Evolutionary conservation across 1,140 invertebrate genomes (phyloP).

Genomic region (Gryllus bimaculatus): DNA sequence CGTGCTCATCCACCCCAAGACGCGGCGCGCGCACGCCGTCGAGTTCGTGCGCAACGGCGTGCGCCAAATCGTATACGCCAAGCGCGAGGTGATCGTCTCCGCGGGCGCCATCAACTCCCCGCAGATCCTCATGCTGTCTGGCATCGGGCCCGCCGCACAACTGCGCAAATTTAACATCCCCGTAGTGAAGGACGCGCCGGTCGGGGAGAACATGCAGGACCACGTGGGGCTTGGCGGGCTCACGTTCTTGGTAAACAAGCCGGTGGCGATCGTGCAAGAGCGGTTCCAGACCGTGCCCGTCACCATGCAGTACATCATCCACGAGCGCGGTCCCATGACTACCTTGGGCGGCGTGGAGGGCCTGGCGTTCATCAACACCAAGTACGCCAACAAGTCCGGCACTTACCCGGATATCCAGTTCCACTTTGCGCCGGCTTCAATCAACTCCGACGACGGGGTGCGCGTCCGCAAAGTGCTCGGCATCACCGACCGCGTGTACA

Average conservation of each 20-base stretch:
- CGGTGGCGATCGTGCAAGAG: conserved; percentile 65
- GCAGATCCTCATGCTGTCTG: conserved; percentile 78
- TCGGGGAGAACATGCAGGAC: conserved; percentile 45
- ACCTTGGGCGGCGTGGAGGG: conserved; percentile 76
- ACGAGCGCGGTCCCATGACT: conserved; percentile 72
- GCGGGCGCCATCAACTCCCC: conserved; percentile 60
- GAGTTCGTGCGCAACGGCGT: conserved; percentile 62
- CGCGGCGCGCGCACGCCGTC: conserved; percentile 61
- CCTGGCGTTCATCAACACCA: conserved; percentile 73
- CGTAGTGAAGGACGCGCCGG: conserved; percentile 61
- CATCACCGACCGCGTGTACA: conserved; percentile 68
- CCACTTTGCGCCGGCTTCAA: conserved; percentile 76
- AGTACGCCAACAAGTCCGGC: conserved; percentile 59
- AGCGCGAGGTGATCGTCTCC: conserved; percentile 51
- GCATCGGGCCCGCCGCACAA: conserved; percentile 70
- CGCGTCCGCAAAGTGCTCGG: conserved; percentile 69
- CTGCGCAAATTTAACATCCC: conserved; percentile 57
- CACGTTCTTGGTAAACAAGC: conserved; percentile 64
- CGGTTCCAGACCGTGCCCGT: conserved; percentile 60
- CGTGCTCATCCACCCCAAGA: conserved; percentile 58
- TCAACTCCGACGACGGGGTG: conserved; percentile 63
- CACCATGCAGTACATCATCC: conserved; percentile 67
- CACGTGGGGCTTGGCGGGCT: conserved; percentile 73
- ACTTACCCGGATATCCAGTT: conserved; percentile 77
- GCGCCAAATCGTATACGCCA: conserved; percentile 52